A percentile compares a stretch with the other conserved stretches of the same genome.
Evolutionary conservation across 2,113 vertebrate species (phyloP).

Genomic region (Anguilla rostrata): DNA sequence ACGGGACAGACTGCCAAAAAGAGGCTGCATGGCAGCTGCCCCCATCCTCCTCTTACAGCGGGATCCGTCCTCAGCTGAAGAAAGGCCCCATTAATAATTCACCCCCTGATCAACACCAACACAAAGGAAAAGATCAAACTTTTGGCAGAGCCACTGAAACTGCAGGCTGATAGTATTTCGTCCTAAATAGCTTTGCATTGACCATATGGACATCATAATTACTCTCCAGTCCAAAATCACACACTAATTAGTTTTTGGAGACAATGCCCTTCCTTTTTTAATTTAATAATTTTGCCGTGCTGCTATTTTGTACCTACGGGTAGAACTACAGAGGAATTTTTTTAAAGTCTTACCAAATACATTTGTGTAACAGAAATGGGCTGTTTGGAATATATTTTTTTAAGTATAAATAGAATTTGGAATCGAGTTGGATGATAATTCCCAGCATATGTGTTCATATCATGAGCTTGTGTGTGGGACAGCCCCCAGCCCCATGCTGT

Average conservation of each 20-base stretch:
- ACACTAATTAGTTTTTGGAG: slow-evolving; percentile 32
- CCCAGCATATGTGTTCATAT: background rate
- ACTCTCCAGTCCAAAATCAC: slow-evolving; percentile 33
- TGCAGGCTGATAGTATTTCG: slow-evolving; percentile 58
- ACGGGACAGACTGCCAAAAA: slow-evolving; percentile 62
- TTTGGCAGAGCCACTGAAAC: slow-evolving; percentile 59
- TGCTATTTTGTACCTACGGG: slow-evolving; percentile 4
- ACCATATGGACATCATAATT: slow-evolving; percentile 73
- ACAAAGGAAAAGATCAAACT: slow-evolving; percentile 70
- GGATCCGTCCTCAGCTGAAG: slow-evolving; percentile 62
- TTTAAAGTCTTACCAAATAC: background rate
- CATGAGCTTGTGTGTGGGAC: background rate
- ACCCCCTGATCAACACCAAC: slow-evolving; percentile 65
- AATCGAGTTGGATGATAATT: background rate
- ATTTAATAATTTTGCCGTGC: slow-evolving; percentile 15
- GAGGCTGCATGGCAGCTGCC: slow-evolving; percentile 76
- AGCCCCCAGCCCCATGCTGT: background rate
- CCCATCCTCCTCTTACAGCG: slow-evolving; percentile 66
- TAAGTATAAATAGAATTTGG: background rate
- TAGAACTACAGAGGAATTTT: slow-evolving; percentile 13
- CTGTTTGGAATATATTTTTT: background rate
- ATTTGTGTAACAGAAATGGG: background rate
- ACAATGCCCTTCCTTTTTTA: slow-evolving; percentile 28
- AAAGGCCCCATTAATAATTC: slow-evolving; percentile 82
- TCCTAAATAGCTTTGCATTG: slow-evolving; percentile 62